Conservation (phyloP, 2,797 vertebrate genomes). For the Schizothorax lantsangensis region DNA sequence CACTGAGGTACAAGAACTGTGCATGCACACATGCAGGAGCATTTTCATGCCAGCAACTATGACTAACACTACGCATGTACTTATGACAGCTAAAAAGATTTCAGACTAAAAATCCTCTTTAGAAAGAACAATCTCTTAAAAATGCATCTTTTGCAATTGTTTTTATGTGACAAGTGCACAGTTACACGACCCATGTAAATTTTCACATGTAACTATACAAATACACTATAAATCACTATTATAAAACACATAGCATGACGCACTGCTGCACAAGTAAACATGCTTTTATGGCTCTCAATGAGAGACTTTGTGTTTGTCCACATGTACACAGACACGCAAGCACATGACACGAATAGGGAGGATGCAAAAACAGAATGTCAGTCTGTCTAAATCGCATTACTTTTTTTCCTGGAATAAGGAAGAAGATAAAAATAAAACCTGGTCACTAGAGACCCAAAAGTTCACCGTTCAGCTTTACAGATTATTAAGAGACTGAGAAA, state of each 20-base stretch:
- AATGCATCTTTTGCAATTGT: background rate
- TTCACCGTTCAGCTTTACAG: conserved; percentile 27
- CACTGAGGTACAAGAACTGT: conserved; percentile 19
- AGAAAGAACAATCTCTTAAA: conserved; percentile 4
- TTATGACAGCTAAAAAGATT: conserved; percentile 13
- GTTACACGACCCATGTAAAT: conserved; percentile 13
- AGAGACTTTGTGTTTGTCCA: conserved; percentile 32
- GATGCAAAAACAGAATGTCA: conserved; percentile 14
- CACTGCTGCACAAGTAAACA: conserved; percentile 30
- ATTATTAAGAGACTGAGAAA: conserved; percentile 40
- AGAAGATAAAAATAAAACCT: conserved; percentile 35
- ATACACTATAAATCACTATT: conserved; percentile 50
- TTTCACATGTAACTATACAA: conserved; percentile 50
- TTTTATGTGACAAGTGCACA: background rate
- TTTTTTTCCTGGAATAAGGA: background rate
- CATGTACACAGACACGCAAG: conserved; percentile 12
- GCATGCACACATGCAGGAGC: conserved; percentile 47
- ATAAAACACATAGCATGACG: conserved; percentile 49
- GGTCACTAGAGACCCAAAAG: conserved; percentile 35
- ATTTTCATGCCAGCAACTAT: conserved; percentile 18
- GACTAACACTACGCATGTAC: background rate
- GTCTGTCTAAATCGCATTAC: conserved; percentile 33
- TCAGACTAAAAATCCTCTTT: conserved; percentile 18
- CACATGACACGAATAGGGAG: conserved; percentile 4
- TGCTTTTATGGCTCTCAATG: conserved; percentile 48